phyloP scores from a whole-genome alignment of 2,888 invertebrate species.

The Hipparchia sbordonii region DNA sequence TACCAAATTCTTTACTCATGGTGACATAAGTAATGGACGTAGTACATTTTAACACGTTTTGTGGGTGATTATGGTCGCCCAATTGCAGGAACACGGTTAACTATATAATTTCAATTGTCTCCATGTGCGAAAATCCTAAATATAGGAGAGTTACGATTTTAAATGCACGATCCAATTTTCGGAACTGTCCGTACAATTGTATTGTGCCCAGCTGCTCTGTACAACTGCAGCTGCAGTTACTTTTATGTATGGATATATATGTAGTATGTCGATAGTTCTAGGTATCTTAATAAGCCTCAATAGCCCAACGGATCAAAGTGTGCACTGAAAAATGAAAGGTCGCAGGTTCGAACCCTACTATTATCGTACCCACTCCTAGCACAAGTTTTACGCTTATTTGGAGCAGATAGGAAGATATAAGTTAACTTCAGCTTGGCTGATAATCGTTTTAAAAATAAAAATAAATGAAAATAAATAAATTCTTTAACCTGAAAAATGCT shows the following conservation, averaged over 20 bases:
- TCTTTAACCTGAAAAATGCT: too few species aligned
- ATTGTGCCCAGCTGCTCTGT: constrained; percentile 34
- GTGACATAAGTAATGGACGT: constrained; percentile 45
- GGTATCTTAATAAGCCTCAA: neutral
- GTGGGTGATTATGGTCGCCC: constrained; percentile 67
- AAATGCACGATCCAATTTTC: constrained; percentile 44
- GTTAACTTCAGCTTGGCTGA: too few species aligned
- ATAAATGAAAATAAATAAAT: too few species aligned
- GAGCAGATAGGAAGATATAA: too few species aligned
- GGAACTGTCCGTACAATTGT: constrained; percentile 37
- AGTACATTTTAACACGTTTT: constrained; percentile 67
- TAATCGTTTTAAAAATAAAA: too few species aligned
- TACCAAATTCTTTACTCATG: neutral
- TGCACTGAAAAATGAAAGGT: too few species aligned
- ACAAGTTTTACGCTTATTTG: too few species aligned
- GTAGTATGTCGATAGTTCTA: neutral
- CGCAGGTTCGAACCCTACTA: too few species aligned
- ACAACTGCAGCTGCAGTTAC: constrained; percentile 12
- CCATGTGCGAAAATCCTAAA: constrained; percentile 46
- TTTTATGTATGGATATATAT: constrained; percentile 21
- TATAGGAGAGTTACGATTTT: constrained; percentile 44
- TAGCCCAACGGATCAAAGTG: too few species aligned
- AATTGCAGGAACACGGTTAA: constrained; percentile 57
- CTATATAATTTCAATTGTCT: constrained; percentile 55
- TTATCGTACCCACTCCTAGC: too few species aligned